phyloP scores from a whole-genome alignment of 2,888 invertebrate species.

The Drosophila setosimentum region DNA sequence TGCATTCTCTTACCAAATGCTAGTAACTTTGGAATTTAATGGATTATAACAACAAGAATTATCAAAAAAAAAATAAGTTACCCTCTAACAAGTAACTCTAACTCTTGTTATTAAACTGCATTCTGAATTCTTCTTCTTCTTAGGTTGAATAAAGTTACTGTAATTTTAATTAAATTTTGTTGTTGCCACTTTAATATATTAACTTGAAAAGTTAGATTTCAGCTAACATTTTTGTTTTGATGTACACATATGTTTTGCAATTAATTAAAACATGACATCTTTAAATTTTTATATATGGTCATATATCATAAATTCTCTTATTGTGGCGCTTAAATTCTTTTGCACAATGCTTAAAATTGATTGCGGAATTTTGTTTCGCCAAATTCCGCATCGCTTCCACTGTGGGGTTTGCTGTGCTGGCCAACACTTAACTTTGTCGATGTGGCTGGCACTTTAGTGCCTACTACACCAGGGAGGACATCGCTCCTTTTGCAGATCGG shows the following conservation, averaged over 20 bases:
- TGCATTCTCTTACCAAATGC: neutral
- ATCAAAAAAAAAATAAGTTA: neutral
- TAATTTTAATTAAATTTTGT: neutral
- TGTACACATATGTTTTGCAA: neutral
- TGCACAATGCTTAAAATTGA: neutral
- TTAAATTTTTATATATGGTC: neutral
- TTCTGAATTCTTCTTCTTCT: neutral
- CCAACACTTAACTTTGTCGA: slow-evolving; percentile 71
- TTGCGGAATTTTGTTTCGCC: slow-evolving; percentile 1
- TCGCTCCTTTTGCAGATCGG: slow-evolving; percentile 72
- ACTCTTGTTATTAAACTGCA: neutral
- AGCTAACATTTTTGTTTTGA: neutral
- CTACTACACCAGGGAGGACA: slow-evolving; percentile 56
- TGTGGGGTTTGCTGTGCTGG: slow-evolving; percentile 42
- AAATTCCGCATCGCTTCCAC: slow-evolving; percentile 30
- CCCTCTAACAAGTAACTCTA: neutral
- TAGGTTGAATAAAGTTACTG: neutral
- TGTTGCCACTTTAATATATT: no score
- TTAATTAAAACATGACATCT: neutral
- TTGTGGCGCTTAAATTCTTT: slow-evolving; percentile 3
- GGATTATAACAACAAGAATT: neutral
- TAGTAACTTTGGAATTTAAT: neutral
- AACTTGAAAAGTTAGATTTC: neutral
- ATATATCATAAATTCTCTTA: slow-evolving; percentile 4
- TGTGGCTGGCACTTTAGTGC: slow-evolving; percentile 51